Percentiles rank a stretch among this genome's conserved stretches.
Evolutionary conservation across 2,113 vertebrate species (phyloP).

Genomic region (Muscicapa adusta): DNA sequence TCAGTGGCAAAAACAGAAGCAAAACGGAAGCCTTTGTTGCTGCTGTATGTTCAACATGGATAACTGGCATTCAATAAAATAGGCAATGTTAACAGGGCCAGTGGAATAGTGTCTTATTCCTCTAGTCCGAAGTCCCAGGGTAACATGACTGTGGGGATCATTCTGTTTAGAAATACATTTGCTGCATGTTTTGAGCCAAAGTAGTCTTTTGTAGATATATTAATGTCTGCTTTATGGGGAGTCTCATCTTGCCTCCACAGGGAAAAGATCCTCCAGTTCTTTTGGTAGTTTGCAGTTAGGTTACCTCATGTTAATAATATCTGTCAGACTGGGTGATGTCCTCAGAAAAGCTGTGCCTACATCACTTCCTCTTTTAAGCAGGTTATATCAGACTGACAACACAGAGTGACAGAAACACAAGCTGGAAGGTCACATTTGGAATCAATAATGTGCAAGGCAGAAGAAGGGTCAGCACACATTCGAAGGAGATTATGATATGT

Average conservation of each 20-base stretch:
- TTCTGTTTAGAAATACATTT: not conserved
- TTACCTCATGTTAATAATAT: not conserved
- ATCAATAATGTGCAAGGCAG: not conserved
- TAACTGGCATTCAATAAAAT: not conserved
- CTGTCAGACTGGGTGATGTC: not conserved
- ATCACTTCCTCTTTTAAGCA: not conserved
- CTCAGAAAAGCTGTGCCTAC: not conserved
- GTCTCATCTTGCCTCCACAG: not conserved
- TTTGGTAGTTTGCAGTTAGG: not conserved
- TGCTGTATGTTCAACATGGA: not conserved
- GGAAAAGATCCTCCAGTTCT: not conserved
- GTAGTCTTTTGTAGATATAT: not conserved
- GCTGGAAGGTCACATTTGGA: not conserved
- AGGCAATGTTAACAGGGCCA: not conserved
- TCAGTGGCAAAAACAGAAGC: not conserved
- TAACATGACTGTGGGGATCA: not conserved
- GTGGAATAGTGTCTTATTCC: not conserved
- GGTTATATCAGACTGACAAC: not conserved
- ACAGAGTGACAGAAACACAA: fast-evolving
- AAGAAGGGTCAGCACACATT: not conserved
- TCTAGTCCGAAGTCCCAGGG: not conserved
- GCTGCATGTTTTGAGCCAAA: not conserved
- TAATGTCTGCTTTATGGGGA: not conserved
- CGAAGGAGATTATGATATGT: not conserved
- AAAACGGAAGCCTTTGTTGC: not conserved